phyloP scores from a whole-genome alignment of 1,140 invertebrate species.

The Contarinia nasturtii region DNA sequence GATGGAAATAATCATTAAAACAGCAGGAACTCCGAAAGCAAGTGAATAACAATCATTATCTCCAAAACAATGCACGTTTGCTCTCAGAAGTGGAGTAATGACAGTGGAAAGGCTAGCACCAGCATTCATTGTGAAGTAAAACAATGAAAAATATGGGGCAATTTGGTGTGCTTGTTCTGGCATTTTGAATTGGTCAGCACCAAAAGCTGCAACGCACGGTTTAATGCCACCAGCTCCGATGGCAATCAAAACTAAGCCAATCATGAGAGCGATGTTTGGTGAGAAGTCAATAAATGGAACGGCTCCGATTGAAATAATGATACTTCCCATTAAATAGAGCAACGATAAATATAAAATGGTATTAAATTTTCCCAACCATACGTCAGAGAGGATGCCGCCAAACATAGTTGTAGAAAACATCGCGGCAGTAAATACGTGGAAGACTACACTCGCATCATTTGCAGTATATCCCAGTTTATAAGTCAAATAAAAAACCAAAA shows the following conservation, averaged over 20 bases:
- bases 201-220: slow-evolving; percentile 66
- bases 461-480: slow-evolving; percentile 43
- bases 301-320: slow-evolving; percentile 34
- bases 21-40: slow-evolving; percentile 60
- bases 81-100: slow-evolving; percentile 51
- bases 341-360: slow-evolving; percentile 51
- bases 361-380: slow-evolving; percentile 67
- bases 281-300: slow-evolving; percentile 22
- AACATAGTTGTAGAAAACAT: slow-evolving; percentile 74
- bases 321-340: slow-evolving; percentile 49
- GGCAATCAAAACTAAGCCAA: slow-evolving; percentile 45
- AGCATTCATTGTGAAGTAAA: slow-evolving; percentile 66
- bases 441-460: slow-evolving; percentile 54
- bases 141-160: slow-evolving; percentile 54
- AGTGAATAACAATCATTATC: slow-evolving; percentile 49
- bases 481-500: slow-evolving; percentile 60
- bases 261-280: slow-evolving; percentile 14
- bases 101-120: slow-evolving; percentile 60
- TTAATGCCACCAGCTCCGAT: slow-evolving; percentile 65
- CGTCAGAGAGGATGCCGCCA: slow-evolving; percentile 77
- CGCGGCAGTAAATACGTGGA: slow-evolving; percentile 65
- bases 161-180: slow-evolving; percentile 39
- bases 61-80: slow-evolving; percentile 47
- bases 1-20: slow-evolving; percentile 46
- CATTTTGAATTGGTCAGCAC: slow-evolving; percentile 56